Conservation (phyloP, 2,797 vertebrate species). For the Pseudotriccus pelzelni region DNA sequence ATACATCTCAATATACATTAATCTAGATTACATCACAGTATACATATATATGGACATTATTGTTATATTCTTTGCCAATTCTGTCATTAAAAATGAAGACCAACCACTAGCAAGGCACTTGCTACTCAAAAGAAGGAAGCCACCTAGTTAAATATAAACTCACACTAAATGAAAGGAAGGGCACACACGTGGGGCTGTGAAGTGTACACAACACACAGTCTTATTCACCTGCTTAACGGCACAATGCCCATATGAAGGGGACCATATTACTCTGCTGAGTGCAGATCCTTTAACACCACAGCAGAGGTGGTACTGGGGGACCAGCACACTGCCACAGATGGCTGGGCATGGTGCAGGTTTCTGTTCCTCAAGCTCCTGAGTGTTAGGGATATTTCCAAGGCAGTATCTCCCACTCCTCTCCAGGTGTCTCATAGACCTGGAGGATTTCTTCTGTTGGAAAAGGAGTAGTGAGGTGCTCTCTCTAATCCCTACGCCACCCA, state of each 20-base stretch:
- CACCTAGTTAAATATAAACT: background rate
- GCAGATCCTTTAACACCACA: fast-evolving
- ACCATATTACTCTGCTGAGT: background rate
- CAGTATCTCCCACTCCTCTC: background rate
- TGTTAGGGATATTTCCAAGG: background rate
- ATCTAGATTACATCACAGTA: background rate
- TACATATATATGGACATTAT: background rate
- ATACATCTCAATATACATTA: background rate
- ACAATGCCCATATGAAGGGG: background rate
- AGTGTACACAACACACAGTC: background rate
- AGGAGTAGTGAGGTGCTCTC: background rate
- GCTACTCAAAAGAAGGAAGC: background rate
- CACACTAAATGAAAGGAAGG: background rate
- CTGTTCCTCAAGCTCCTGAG: background rate
- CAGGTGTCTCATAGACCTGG: fast-evolving
- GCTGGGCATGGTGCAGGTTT: background rate
- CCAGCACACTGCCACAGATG: fast-evolving
- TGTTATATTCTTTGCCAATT: background rate
- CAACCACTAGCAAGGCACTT: background rate
- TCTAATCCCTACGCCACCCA: background rate
- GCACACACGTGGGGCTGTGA: too few relatives aligned
- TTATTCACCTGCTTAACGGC: background rate
- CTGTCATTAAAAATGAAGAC: background rate
- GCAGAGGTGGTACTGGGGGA: background rate
- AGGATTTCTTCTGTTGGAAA: background rate